These are phyloP conservation scores for Leptatherina wallacei DNA, from an alignment of 2,797 vertebrate species.

Conservation along the genomic window DNA sequence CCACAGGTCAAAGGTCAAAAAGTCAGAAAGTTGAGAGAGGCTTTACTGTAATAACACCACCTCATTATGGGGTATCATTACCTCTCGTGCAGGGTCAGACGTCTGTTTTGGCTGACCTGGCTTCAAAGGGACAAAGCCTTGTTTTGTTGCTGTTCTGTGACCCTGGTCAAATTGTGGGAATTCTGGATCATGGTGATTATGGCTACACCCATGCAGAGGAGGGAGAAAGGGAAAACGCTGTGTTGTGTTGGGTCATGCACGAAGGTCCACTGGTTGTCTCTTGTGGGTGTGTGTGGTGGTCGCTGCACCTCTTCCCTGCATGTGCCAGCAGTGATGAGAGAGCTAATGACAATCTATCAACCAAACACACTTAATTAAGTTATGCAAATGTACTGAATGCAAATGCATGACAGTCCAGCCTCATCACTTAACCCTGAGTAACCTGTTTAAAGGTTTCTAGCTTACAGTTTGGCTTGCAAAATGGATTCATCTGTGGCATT, in stretches of 20 bases:
- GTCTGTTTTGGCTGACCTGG: slow-evolving; percentile 32
- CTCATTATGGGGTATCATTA: slow-evolving; percentile 47
- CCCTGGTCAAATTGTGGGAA: slow-evolving; percentile 16
- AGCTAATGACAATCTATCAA: slow-evolving; percentile 53
- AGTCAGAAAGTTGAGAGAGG: slow-evolving; percentile 27
- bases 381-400: slow-evolving; percentile 77
- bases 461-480: slow-evolving; percentile 13
- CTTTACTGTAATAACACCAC: slow-evolving; percentile 50
- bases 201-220: background rate
- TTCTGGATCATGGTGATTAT: slow-evolving; percentile 27
- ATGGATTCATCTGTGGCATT: slow-evolving; percentile 35
- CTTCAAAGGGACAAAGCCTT: slow-evolving; percentile 27
- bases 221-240: background rate
- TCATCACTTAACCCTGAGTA: slow-evolving; percentile 65
- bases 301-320: background rate
- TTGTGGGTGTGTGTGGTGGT: background rate
- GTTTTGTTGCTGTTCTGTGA: slow-evolving; percentile 14
- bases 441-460: slow-evolving; percentile 60
- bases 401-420: slow-evolving; percentile 48
- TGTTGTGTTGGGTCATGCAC: slow-evolving; percentile 1
- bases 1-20: slow-evolving; percentile 53
- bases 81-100: slow-evolving; percentile 17
- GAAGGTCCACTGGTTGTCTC: background rate
- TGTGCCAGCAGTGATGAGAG: slow-evolving; percentile 3
- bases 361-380: slow-evolving; percentile 70